phyloP scores from a whole-genome alignment of 2,888 invertebrate genomes.

The Pheosia tremula region DNA sequence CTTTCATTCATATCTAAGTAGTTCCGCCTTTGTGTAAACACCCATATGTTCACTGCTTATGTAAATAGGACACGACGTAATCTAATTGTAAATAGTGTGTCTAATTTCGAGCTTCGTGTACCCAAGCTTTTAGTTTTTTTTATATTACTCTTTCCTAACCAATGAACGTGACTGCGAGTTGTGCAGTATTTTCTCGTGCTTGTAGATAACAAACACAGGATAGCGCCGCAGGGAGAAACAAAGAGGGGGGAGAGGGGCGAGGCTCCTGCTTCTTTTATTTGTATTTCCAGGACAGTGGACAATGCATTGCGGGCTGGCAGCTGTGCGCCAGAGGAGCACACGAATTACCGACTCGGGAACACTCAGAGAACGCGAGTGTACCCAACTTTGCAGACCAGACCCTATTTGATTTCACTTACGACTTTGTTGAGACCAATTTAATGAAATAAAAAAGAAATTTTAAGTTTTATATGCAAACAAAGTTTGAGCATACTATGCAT shows the following conservation, averaged over 20 bases:
- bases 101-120: not conserved
- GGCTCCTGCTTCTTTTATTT: not conserved
- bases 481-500: not conserved
- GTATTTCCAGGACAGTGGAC: not conserved
- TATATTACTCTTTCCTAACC: not conserved
- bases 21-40: too few relatives aligned
- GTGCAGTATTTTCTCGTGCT: not conserved
- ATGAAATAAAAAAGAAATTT: not conserved
- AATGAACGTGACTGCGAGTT: not conserved
- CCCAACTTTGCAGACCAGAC: slow-evolving; percentile 1
- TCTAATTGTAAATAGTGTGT: not conserved
- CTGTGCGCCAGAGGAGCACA: not conserved
- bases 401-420: not conserved
- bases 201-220: not conserved
- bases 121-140: too few relatives aligned
- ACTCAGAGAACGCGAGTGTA: not conserved
- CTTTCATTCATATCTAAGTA: too few relatives aligned
- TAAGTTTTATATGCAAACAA: not conserved
- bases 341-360: not conserved
- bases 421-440: not conserved
- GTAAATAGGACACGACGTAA: too few relatives aligned
- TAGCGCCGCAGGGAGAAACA: not conserved
- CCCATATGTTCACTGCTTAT: too few relatives aligned
- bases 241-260: not conserved
- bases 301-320: not conserved